Percentiles rank a stretch among this genome's conserved stretches.
phyloP scores from a whole-genome alignment of 1,140 invertebrate species.

The Nephila pilipes region DNA sequence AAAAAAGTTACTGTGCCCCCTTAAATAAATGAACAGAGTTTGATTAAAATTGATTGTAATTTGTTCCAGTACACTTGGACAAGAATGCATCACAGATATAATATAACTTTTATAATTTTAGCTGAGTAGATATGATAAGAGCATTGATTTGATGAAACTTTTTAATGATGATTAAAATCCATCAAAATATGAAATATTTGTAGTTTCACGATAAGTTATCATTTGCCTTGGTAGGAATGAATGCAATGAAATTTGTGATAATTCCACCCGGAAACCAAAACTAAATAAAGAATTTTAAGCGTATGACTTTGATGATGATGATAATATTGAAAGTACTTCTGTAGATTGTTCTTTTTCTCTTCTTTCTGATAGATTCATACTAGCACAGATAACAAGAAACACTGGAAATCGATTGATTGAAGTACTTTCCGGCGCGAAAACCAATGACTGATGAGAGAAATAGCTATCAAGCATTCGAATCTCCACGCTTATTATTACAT shows the following conservation, averaged over 20 bases:
- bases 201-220: neutral
- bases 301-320: neutral
- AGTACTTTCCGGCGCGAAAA: neutral
- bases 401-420: constrained; percentile 14
- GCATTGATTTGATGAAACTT: too few relatives aligned
- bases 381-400: neutral
- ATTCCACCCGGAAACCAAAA: neutral
- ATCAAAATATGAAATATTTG: neutral
- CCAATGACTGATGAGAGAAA: constrained; percentile 41
- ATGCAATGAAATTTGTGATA: neutral
- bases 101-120: too few relatives aligned
- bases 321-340: neutral
- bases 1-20: too few relatives aligned
- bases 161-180: too few relatives aligned
- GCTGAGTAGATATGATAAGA: too few relatives aligned
- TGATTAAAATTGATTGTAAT: too few relatives aligned
- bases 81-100: too few relatives aligned
- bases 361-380: neutral
- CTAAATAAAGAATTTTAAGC: neutral
- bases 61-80: too few relatives aligned
- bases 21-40: too few relatives aligned
- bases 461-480: constrained; percentile 11
- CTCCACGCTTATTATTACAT: constrained; percentile 24
- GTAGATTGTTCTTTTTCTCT: neutral
- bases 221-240: too few relatives aligned